These are phyloP conservation scores for Zoanthus solanderi DNA, from an alignment of 92 coral and sea anemone genomes.

Conservation along the genomic window DNA sequence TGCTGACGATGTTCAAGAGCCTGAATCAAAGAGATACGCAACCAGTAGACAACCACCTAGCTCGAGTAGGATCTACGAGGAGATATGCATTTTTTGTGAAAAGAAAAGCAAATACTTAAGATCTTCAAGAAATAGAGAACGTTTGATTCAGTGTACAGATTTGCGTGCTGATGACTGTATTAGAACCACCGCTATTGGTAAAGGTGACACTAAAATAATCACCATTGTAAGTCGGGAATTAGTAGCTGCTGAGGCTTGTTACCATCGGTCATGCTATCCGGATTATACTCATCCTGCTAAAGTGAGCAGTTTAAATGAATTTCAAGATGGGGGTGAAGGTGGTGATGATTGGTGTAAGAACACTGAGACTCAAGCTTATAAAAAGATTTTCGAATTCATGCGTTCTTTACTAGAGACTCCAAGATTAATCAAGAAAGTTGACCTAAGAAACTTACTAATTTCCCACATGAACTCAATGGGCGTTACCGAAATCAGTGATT, in stretches of 20 bases:
- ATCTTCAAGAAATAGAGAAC: conserved; percentile 62
- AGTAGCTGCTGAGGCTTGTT: conserved; percentile 69
- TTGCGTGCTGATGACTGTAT: conserved; percentile 46
- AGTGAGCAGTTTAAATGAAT: not conserved
- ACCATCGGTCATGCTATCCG: conserved; percentile 59
- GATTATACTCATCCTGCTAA: conserved; percentile 20
- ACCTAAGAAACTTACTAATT: not conserved
- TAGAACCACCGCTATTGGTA: conserved; percentile 44
- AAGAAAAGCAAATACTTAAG: conserved; percentile 38
- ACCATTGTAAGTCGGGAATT: conserved; percentile 58
- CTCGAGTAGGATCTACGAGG: conserved; percentile 48
- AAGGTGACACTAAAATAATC: conserved; percentile 52
- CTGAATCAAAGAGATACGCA: conserved; percentile 4
- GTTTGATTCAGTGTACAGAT: conserved; percentile 58
- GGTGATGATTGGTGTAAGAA: not conserved
- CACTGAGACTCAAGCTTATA: not conserved
- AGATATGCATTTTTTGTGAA: conserved; percentile 38
- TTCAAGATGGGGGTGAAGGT: too few relatives aligned
- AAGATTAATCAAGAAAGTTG: not conserved
- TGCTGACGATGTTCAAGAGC: not conserved
- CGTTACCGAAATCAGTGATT: not conserved
- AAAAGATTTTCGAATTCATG: not conserved
- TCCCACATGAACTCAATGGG: not conserved
- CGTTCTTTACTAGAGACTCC: not conserved
- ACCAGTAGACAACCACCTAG: conserved; percentile 55